These are phyloP conservation scores for Aptenodytes forsteri DNA, from an alignment of 2,113 vertebrate species.

Conservation along the genomic window DNA sequence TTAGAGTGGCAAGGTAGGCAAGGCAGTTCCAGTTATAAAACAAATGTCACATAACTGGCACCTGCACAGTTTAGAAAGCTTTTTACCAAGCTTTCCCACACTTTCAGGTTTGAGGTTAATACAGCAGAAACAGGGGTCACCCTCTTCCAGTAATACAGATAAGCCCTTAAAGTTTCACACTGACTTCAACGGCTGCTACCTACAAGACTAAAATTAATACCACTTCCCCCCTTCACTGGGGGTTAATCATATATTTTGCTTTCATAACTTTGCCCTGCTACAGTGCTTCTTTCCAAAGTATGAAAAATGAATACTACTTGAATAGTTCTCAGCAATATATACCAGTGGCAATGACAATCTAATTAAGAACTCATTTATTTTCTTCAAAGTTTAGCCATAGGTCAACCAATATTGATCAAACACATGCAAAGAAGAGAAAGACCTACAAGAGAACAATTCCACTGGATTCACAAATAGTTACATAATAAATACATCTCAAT, in stretches of 20 bases:
- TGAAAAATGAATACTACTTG: background rate
- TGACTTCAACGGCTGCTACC: background rate
- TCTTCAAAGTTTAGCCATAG: background rate
- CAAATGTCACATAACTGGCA: rapidly evolving
- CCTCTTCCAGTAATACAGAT: background rate
- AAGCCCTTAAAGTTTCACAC: background rate
- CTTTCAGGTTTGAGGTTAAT: background rate
- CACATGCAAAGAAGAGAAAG: background rate
- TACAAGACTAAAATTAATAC: background rate
- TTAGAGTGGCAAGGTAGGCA: background rate
- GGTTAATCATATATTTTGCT: background rate
- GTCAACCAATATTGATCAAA: background rate
- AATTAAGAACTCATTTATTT: background rate
- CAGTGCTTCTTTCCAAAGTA: background rate
- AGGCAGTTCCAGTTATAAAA: background rate
- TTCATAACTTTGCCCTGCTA: background rate
- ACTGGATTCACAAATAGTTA: background rate
- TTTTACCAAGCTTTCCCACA: background rate
- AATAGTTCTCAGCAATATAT: background rate
- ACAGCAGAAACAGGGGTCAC: background rate
- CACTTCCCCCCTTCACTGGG: background rate
- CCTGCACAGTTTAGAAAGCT: background rate
- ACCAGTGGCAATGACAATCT: background rate
- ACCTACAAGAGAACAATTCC: background rate
- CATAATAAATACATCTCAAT: background rate